Percentiles rank a stretch among this genome's conserved stretches.
phyloP scores from a whole-genome alignment of 2,888 invertebrate genomes.

The Cantharis flavilabris region DNA sequence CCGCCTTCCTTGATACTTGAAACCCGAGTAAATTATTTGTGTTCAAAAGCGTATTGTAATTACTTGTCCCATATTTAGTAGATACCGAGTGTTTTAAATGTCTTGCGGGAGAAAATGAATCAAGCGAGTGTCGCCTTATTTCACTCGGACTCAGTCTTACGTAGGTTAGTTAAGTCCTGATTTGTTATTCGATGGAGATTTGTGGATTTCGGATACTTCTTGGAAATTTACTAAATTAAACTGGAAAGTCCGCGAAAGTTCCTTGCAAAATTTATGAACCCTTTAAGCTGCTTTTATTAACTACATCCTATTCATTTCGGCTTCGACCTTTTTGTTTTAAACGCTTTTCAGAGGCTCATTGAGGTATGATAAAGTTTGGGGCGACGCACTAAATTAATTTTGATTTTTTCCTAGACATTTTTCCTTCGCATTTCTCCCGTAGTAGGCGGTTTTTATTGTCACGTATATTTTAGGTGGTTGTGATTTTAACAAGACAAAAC shows the following conservation, averaged over 20 bases:
- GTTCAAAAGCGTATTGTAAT: constrained; percentile 40
- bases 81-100: constrained; percentile 53
- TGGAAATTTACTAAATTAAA: constrained; percentile 26
- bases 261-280: constrained; percentile 12
- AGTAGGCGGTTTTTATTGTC: constrained; percentile 19
- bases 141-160: constrained; percentile 48
- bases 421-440: not conserved
- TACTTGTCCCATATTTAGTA: constrained; percentile 54
- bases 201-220: constrained; percentile 25
- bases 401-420: not conserved
- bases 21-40: not conserved
- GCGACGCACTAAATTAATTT: not conserved
- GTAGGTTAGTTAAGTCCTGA: constrained; percentile 33
- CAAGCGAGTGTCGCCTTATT: constrained; percentile 49
- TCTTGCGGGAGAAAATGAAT: constrained; percentile 49
- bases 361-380: not conserved
- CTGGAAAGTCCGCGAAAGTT: constrained; percentile 14
- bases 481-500: constrained; percentile 29
- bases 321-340: not conserved
- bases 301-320: constrained; percentile 19
- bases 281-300: constrained; percentile 19
- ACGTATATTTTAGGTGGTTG: constrained; percentile 26
- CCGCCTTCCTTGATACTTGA: not conserved
- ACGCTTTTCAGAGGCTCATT: not conserved
- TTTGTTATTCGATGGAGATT: constrained; percentile 28